Percentiles rank a stretch among this genome's conserved stretches.
phyloP scores from a whole-genome alignment of 2,888 invertebrate genomes.

The Cetonia aurata region DNA sequence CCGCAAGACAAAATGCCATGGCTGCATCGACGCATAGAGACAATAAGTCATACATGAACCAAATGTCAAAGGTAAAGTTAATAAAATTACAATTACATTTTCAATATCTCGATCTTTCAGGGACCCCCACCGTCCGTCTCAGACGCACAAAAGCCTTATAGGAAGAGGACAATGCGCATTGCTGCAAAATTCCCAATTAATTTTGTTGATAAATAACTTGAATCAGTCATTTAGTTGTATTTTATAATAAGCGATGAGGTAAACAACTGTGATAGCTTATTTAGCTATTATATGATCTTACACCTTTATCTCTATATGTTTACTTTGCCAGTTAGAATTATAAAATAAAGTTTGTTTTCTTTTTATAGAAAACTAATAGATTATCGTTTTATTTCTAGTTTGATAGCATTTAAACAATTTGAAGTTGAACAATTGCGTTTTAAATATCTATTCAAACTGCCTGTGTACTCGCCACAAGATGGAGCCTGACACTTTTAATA shows the following conservation, averaged over 20 bases:
- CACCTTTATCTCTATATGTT: constrained; percentile 3
- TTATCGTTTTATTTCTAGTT: neutral
- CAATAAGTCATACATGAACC: constrained; percentile 25
- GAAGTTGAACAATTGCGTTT: no score
- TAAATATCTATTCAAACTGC: no score
- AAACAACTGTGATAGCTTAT: constrained; percentile 12
- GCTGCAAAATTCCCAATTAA: constrained; percentile 59
- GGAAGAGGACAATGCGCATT: constrained; percentile 58
- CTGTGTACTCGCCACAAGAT: no score
- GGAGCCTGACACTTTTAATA: no score
- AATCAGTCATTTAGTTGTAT: neutral
- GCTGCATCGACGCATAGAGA: neutral
- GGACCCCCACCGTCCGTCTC: constrained; percentile 25
- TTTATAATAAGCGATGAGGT: neutral
- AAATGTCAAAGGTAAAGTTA: constrained; percentile 32
- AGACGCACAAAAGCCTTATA: constrained; percentile 49
- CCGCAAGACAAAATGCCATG: constrained; percentile 27
- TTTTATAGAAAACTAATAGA: neutral
- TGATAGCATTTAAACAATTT: no score
- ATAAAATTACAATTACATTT: no score
- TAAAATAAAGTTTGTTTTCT: neutral
- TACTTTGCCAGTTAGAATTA: neutral
- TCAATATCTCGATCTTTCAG: neutral
- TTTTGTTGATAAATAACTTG: constrained; percentile 6
- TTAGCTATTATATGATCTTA: constrained; percentile 7